Evolutionary conservation across 2,888 invertebrate genomes (phyloP), one percentile per base, ranked within the genome.

Genomic region (Nomada flava): DNA sequence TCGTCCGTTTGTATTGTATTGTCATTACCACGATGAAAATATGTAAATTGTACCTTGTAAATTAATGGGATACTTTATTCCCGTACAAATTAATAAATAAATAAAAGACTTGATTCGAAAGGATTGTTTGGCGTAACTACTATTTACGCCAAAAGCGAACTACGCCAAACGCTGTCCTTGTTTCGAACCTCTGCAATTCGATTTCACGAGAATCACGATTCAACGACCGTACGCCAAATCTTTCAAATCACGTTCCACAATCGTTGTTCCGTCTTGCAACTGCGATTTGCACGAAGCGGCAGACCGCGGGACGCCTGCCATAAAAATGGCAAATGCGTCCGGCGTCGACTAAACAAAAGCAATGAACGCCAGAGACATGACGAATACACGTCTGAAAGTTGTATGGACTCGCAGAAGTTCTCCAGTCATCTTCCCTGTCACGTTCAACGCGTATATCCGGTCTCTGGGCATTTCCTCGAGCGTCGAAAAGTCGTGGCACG

Each of bases 391-490:
- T 18, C 13, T 65, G 53, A 70, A 79, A 77, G 47, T 80, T 84
- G 63, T 26, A 68, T 71, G 29, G 67, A 74, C 55, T 76, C 36
- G 68, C 63, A 59, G 47, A 74, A 74, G 68, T 83, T 70, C 47
- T 53, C 44, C 36, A 29, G 74, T 50, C 52, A 29, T 70, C 70
- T 74, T 80, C 70, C 76, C 74, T 18, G 73, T 80, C 84, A 84
- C 76, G 81, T 83, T 26, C 70, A 18, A 20, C 70, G 68, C 76
- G 74, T 83, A 80, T 71, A 81, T 84, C 64, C 74, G 72, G 53
- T 26, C 55, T 18, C 18, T 23, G 47, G 29, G 44, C 63, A 62
- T 63, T 80, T 65, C 50, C 69, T 55, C 64, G 9, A 36, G 55
- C 23, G 55, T 44, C 70, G 57, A 42, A 72, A 77, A 83, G 55